Evolutionary conservation across 2,888 invertebrate genomes (phyloP), one percentile per base, ranked within the genome.

Genomic region (Leptura quadrifasciata): DNA sequence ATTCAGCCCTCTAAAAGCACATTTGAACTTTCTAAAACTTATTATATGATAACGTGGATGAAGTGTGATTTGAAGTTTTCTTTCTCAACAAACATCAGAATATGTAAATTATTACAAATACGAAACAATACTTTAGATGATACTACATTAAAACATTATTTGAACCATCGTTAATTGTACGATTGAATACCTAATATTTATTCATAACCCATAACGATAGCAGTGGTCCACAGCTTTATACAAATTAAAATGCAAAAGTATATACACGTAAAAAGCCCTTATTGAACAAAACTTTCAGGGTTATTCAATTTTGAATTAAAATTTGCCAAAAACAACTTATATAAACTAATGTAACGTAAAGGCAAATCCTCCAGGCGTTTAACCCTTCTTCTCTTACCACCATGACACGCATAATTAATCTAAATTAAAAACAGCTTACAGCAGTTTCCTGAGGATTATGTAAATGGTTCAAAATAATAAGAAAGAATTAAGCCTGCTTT

Each of bases 391-490:
- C 8, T 15, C 15, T 24, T n/a, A 58, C 15, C 15, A 4, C 15
- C 15, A n/a, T 12, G 47, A n/a, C 12, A 12, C 12, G 47, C 58
- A 58, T 58, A 58, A 58, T 58, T 58, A 58, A 58, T 24, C 58
- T 20, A 27, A 58, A 58, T 58, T 58, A 58, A 58, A 57, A 58
- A 27, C 15, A 15, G 24, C 24, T n/a, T 58, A 24, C 24, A 27
- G 58, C 58, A 58, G 58, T 24, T 58, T 15, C 58, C 8, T 24
- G 58, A 18, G 27, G 27, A 58, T 58, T 58, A 58, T 58, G 58
- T 58, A 58, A 58, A 21, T 58, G 24, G 24, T 15, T 15, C 24
- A 27, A n/a, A 21, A 21, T 57, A 57, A 57, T 21, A 21, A 20
- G 57, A 57, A 57, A 57, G 58, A 58, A 58, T 24, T 24, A 58